phyloP scores from a whole-genome alignment of 2,113 vertebrate species.

The Apodemus sylvaticus region DNA sequence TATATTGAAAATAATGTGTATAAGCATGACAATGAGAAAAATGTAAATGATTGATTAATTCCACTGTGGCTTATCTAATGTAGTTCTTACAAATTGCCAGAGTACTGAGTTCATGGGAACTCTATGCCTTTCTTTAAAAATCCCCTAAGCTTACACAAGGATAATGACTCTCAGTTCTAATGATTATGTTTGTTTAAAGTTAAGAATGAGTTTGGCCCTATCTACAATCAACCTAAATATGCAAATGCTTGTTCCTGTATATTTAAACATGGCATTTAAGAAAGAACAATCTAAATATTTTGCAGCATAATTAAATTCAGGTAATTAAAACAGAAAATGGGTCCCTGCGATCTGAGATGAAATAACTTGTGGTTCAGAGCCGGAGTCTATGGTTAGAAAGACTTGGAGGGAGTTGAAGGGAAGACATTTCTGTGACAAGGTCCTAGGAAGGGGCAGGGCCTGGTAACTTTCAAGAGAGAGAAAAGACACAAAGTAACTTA shows the following conservation, averaged over 20 bases:
- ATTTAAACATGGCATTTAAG: neutral
- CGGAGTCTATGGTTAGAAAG: neutral
- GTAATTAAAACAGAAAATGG: neutral
- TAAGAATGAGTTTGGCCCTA: neutral
- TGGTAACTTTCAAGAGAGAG: neutral
- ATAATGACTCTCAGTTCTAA: neutral
- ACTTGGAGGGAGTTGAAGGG: neutral
- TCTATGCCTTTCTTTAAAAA: constrained; percentile 9
- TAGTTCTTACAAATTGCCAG: neutral
- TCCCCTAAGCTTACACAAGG: neutral
- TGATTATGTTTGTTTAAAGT: neutral
- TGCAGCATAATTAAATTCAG: neutral
- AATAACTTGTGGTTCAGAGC: neutral
- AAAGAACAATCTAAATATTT: neutral
- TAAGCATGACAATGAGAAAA: constrained; percentile 2
- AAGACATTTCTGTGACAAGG: neutral
- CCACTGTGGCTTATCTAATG: neutral
- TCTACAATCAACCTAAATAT: neutral
- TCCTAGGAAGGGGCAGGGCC: neutral
- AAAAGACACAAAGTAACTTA: neutral
- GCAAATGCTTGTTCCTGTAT: neutral
- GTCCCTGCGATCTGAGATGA: neutral
- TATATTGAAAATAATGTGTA: neutral
- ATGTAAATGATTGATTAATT: neutral
- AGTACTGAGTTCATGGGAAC: neutral